A percentile compares a stretch with the other conserved stretches of the same genome.
These are phyloP conservation scores for Leuciscus idus DNA, from an alignment of 2,113 vertebrate species.

Conservation along the genomic window DNA sequence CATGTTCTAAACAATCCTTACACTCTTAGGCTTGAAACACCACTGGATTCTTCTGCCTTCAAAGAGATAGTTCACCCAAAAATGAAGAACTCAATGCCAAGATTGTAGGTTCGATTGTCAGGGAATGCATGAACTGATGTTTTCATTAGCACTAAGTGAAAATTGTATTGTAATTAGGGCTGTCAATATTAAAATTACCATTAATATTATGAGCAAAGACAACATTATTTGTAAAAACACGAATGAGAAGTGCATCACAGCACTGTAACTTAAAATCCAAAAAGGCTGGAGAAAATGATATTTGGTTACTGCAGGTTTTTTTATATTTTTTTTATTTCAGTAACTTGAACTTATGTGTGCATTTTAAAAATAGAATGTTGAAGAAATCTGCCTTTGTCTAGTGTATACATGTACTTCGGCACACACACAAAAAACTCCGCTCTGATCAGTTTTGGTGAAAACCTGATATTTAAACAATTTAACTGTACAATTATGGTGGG, in stretches of 20 bases:
- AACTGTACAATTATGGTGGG: too few relatives aligned
- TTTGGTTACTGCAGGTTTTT: too few relatives aligned
- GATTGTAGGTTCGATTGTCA: not conserved
- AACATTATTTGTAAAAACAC: not conserved
- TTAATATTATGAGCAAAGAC: not conserved
- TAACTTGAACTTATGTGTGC: too few relatives aligned
- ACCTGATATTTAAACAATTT: too few relatives aligned
- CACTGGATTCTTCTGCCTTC: not conserved
- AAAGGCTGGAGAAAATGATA: not conserved
- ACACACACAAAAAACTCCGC: too few relatives aligned
- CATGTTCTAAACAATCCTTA: not conserved
- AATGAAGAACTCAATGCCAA: not conserved
- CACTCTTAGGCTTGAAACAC: not conserved
- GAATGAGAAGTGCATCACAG: not conserved
- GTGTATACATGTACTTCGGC: too few relatives aligned
- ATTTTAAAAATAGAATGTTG: too few relatives aligned
- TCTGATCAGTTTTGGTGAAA: too few relatives aligned
- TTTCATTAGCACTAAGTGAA: not conserved
- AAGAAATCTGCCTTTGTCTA: too few relatives aligned
- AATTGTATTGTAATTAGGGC: not conserved
- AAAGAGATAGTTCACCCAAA: not conserved
- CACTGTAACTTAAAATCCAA: not conserved
- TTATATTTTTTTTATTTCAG: too few relatives aligned
- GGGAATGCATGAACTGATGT: not conserved
- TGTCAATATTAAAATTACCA: not conserved